Conservation (phyloP, 2,797 vertebrate genomes). For the Peromyscus nudipes region DNA sequence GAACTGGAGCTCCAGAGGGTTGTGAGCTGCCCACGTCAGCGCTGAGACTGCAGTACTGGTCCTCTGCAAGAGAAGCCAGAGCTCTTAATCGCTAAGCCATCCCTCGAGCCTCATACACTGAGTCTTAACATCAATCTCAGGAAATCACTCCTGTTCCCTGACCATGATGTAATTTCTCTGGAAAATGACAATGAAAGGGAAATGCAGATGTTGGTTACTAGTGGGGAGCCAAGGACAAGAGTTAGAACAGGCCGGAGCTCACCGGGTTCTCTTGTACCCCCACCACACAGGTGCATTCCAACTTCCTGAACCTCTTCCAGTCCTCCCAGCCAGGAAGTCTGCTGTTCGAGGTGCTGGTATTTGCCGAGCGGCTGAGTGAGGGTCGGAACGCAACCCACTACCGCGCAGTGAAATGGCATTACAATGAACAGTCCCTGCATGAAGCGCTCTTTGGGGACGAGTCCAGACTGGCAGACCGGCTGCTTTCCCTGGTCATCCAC, state of each 20-base stretch:
- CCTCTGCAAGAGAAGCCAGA: background rate
- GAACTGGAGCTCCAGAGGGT: background rate
- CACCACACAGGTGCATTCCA: slow-evolving; percentile 26
- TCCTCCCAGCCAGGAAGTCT: background rate
- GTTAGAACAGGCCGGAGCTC: background rate
- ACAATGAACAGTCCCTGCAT: slow-evolving; percentile 61
- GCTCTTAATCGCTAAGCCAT: too few relatives aligned
- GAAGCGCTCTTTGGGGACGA: slow-evolving; percentile 70
- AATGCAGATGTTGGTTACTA: background rate
- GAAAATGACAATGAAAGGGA: background rate
- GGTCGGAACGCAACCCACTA: slow-evolving; percentile 61
- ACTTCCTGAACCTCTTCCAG: slow-evolving; percentile 80
- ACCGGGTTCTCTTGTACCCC: background rate
- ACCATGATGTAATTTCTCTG: background rate
- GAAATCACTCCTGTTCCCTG: background rate
- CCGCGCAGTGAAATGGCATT: slow-evolving; percentile 76
- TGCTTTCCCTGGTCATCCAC: slow-evolving; percentile 76
- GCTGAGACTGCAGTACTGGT: background rate
- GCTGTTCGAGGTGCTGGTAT: slow-evolving; percentile 67
- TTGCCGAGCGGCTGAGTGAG: slow-evolving; percentile 79
- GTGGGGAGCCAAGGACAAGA: background rate
- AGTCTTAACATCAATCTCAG: slow-evolving; percentile 1
- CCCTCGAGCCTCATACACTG: background rate
- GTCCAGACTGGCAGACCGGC: slow-evolving; percentile 64
- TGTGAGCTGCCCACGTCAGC: too few relatives aligned